Conservation (phyloP, 2,797 vertebrate genomes). For the Pangasius macronema region DNA sequence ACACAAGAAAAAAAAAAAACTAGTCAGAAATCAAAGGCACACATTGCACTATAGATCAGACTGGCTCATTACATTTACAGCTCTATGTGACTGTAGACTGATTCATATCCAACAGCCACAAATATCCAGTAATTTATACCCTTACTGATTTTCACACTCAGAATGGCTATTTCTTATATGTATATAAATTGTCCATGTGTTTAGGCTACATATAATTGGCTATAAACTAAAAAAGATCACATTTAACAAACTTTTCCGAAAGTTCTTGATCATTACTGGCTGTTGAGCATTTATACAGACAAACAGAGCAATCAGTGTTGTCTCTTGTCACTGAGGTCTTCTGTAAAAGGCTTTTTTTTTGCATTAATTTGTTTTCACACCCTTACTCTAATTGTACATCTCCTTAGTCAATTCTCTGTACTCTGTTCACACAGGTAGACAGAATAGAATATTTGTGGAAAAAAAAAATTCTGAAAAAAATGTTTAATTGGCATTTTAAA, state of each 20-base stretch:
- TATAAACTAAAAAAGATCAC: constrained; percentile 34
- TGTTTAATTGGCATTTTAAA: not conserved
- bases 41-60: constrained; percentile 14
- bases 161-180: constrained; percentile 9
- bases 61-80: constrained; percentile 41
- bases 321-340: not conserved
- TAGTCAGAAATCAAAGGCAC: constrained; percentile 44
- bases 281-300: constrained; percentile 4
- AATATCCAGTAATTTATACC: constrained; percentile 48
- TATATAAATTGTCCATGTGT: constrained; percentile 30
- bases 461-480: constrained; percentile 5
- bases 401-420: not conserved
- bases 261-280: constrained; percentile 21
- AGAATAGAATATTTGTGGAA: not conserved
- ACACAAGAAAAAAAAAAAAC: constrained; percentile 18
- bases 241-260: constrained; percentile 22
- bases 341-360: not conserved
- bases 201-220: constrained; percentile 9
- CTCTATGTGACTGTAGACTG: constrained; percentile 14
- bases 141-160: constrained; percentile 42
- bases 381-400: not conserved
- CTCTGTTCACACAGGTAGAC: not conserved
- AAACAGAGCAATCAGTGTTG: not conserved
- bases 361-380: not conserved
- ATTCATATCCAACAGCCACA: constrained; percentile 42